phyloP scores from a whole-genome alignment of 2,888 invertebrate genomes.

The Stenodema calcarata region DNA sequence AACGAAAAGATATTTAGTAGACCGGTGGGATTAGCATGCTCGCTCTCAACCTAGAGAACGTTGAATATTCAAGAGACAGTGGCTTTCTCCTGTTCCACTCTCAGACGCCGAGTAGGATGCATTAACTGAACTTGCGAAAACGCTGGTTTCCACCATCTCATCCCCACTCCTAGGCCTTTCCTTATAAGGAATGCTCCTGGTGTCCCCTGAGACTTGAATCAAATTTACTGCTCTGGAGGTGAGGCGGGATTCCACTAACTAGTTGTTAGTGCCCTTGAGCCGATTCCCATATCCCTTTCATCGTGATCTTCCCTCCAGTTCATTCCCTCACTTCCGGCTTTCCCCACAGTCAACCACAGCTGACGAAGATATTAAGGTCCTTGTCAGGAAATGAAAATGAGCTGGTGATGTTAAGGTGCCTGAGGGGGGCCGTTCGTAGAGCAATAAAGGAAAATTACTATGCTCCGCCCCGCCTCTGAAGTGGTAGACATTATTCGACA shows the following conservation, averaged over 20 bases:
- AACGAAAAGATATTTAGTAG: constrained; percentile 19
- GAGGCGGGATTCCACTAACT: not conserved
- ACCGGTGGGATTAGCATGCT: not conserved
- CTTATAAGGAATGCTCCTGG: not conserved
- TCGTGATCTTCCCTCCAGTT: not conserved
- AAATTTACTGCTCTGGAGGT: not conserved
- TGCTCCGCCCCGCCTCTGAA: not conserved
- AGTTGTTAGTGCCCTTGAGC: not conserved
- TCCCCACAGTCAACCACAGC: not conserved
- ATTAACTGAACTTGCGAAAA: not conserved
- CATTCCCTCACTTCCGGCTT: not conserved
- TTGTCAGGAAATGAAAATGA: constrained; percentile 19
- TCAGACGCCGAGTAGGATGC: not conserved
- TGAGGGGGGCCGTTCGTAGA: not conserved
- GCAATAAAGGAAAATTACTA: constrained; percentile 21
- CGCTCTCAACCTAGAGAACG: not conserved
- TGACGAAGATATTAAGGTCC: constrained; percentile 3
- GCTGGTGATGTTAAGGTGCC: not conserved
- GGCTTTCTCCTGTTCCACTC: not conserved
- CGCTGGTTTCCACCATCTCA: not conserved
- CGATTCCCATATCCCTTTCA: not conserved
- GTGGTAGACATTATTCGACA: not conserved
- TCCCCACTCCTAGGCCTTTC: not conserved
- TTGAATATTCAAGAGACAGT: not conserved
- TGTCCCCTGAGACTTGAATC: not conserved